Evolutionary conservation across 2,113 vertebrate species (phyloP).

Genomic region (Sakesphorus luctuosus): DNA sequence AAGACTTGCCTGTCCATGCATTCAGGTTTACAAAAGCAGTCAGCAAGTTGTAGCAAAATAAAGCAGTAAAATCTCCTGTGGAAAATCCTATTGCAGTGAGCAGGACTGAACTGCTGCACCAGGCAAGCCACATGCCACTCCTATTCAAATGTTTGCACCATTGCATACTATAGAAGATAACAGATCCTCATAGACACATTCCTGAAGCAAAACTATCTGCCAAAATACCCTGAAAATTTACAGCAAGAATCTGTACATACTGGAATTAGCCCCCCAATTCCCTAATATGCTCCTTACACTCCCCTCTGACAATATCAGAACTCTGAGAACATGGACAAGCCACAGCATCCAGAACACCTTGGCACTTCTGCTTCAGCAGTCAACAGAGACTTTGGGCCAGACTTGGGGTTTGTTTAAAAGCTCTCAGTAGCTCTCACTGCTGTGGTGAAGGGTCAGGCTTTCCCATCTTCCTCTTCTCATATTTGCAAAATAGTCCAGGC

Average conservation of each 20-base stretch:
- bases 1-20: background rate
- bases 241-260: background rate
- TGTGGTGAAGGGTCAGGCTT: background rate
- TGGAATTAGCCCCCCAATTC: background rate
- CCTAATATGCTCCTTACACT: fast-evolving
- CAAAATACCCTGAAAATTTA: background rate
- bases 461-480: background rate
- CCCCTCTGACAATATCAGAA: background rate
- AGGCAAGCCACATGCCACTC: background rate
- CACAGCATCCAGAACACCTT: background rate
- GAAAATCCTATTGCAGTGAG: background rate
- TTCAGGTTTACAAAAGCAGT: background rate
- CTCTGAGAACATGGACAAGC: background rate
- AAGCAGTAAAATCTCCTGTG: background rate
- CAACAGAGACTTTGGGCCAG: background rate
- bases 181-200: background rate
- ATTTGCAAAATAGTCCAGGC: background rate
- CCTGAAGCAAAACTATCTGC: background rate
- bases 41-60: background rate
- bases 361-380: background rate
- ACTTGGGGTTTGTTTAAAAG: background rate
- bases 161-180: background rate
- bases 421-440: background rate
- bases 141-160: background rate
- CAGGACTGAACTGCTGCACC: background rate